Evolutionary conservation across 2,113 vertebrate species (phyloP), one percentile per base, ranked within the genome.

Genomic region (Ceratotherium simum): DNA sequence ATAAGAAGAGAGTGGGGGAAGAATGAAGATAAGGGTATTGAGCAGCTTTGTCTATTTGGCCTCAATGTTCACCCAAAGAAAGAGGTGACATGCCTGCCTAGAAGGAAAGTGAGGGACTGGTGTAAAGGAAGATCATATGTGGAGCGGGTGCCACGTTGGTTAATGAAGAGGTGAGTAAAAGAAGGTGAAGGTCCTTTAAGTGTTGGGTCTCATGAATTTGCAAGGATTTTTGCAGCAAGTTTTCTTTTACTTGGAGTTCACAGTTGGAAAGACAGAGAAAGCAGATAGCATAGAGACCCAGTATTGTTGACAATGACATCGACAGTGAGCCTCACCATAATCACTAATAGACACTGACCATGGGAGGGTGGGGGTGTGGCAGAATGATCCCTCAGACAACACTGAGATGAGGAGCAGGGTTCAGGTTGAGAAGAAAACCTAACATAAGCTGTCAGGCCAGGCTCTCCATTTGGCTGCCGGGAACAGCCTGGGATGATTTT

Each of bases 281-380:
- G 54, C 36, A 93, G 79, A 62, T 6, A 13, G 56, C 42, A 64
- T 10, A 29, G 25, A 85, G 82, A 64, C 13, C 36, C 29, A n/a
- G 21, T 18, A 10, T 12, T 36, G 8, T 6, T 70, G 73, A 14
- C 23, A 54, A 54, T 54, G 51, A 54, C 51, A 54, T 14, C 51
- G 17, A 11, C 76, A 25, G 14, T 2, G 27, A 42, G 25, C 25
- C 9, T 92, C 20, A 13, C 17, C 29, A 0, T 10, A 10, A 33
- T 70, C 75, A 46, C 27, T 33, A 33, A 33, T 3, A 16, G 56
- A 39, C 20, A 33, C 18, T 65, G 42, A 83, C 46, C 8, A 31
- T 0, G 11, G 23, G 67, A 31, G 13, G 10, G 31, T 1, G 1
- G 23, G 64, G 6, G 5, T n/a, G n/a, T 8, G 42, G 36, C 8